These are phyloP conservation scores for Tachysurus vachellii DNA, from an alignment of 2,113 vertebrate genomes.

Conservation along the genomic window DNA sequence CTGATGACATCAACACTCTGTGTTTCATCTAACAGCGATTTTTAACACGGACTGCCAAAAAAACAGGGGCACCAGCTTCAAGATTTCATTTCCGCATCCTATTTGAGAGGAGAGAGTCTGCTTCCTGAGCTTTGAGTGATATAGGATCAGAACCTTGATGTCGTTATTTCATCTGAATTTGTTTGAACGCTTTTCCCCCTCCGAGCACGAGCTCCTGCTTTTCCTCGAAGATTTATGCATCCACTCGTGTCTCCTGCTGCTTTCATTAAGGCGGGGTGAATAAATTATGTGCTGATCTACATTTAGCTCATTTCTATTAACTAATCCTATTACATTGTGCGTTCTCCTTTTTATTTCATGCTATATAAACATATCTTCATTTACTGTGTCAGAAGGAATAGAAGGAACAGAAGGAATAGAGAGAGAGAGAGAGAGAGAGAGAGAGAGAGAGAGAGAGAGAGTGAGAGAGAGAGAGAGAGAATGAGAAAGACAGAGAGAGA, in stretches of 20 bases:
- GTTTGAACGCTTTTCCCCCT: constrained; percentile 54
- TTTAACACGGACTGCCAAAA: background rate
- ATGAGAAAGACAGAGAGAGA: no score
- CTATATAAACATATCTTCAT: constrained; percentile 56
- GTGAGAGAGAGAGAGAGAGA: background rate
- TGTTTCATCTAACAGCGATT: constrained; percentile 45
- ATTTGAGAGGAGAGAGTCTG: constrained; percentile 58
- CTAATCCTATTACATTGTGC: constrained; percentile 64
- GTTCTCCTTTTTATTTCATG: constrained; percentile 66
- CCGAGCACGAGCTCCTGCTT: constrained; percentile 52
- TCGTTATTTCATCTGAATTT: constrained; percentile 62
- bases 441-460: background rate
- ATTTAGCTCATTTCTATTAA: constrained; percentile 66
- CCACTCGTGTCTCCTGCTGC: constrained; percentile 53
- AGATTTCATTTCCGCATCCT: constrained; percentile 59
- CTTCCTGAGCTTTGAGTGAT: constrained; percentile 49
- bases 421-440: background rate
- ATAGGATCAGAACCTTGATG: constrained; percentile 54
- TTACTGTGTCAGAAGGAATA: constrained; percentile 57
- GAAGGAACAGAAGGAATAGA: no score
- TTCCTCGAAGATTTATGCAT: constrained; percentile 63
- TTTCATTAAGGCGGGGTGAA: constrained; percentile 63
- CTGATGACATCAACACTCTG: constrained; percentile 50
- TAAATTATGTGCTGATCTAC: constrained; percentile 62
- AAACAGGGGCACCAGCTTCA: constrained; percentile 32